A percentile compares a stretch with the other conserved stretches of the same genome.
These are phyloP conservation scores for Erebia epiphron DNA, from an alignment of 2,888 invertebrate species.

Conservation along the genomic window DNA sequence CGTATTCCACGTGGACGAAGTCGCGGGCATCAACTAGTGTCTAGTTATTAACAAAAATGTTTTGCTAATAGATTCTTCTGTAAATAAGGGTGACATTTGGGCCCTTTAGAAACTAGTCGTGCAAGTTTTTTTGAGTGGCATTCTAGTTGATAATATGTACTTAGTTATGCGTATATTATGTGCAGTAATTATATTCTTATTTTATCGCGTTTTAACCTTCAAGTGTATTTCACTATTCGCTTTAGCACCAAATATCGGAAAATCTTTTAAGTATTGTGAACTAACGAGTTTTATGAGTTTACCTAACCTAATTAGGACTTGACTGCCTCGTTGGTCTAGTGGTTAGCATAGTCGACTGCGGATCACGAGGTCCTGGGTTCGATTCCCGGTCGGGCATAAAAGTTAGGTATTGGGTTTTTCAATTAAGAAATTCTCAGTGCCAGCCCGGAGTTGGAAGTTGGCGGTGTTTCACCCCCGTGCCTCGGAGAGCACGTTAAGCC, in stretches of 20 bases:
- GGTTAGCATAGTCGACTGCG: too few species aligned
- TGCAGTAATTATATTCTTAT: constrained; percentile 19
- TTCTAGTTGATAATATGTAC: not conserved
- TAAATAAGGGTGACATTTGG: constrained; percentile 46
- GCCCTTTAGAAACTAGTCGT: constrained; percentile 60
- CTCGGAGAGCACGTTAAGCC: too few species aligned
- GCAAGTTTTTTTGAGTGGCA: constrained; percentile 50
- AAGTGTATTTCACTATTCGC: not conserved
- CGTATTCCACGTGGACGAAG: too few species aligned
- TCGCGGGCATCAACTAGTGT: too few species aligned
- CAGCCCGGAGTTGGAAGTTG: too few species aligned
- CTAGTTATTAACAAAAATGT: too few species aligned
- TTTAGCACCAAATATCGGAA: not conserved
- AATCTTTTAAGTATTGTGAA: not conserved
- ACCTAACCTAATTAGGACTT: not conserved
- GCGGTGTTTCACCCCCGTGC: too few species aligned
- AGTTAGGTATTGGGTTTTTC: too few species aligned
- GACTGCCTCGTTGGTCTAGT: too few species aligned
- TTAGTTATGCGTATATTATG: constrained; percentile 7
- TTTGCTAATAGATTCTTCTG: constrained; percentile 20
- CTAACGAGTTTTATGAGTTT: not conserved
- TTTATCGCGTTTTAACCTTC: constrained; percentile 17
- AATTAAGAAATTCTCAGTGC: too few species aligned
- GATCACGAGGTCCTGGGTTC: too few species aligned
- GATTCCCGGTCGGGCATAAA: too few species aligned